phyloP scores from a whole-genome alignment of 2,113 vertebrate genomes.

The Perccottus glenii region DNA sequence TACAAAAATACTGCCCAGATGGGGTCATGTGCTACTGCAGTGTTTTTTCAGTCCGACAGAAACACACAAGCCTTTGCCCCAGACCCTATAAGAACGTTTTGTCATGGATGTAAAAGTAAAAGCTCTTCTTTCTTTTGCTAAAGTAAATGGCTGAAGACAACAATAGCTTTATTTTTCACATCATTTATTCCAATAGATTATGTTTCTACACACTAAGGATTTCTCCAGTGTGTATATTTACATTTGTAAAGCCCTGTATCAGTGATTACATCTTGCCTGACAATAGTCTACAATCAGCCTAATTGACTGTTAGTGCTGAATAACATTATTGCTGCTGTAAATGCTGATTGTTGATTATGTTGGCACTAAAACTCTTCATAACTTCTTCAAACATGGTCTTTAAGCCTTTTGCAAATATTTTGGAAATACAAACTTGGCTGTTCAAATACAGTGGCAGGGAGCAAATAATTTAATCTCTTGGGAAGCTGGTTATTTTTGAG shows the following conservation, averaged over 20 bases:
- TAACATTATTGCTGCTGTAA: neutral
- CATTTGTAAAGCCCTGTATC: neutral
- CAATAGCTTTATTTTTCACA: no score
- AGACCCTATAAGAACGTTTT: no score
- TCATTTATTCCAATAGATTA: neutral
- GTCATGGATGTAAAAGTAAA: no score
- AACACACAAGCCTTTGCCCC: no score
- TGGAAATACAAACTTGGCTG: constrained; percentile 27
- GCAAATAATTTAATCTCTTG: constrained; percentile 58
- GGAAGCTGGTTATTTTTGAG: constrained; percentile 49
- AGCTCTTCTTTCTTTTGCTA: no score
- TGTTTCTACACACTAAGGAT: neutral
- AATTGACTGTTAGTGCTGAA: constrained; percentile 9
- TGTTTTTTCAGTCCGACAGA: no score
- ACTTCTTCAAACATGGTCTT: constrained; percentile 32
- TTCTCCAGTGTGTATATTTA: neutral
- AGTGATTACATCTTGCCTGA: constrained; percentile 4
- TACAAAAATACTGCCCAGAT: neutral
- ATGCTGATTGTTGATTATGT: constrained; percentile 17
- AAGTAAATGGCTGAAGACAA: no score
- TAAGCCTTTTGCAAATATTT: constrained; percentile 32
- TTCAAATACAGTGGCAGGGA: constrained; percentile 35
- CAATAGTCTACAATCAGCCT: neutral
- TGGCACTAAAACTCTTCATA: constrained; percentile 7
- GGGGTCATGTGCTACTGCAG: neutral